Percentiles rank a stretch among this genome's conserved stretches.
phyloP scores from a whole-genome alignment of 1,140 invertebrate species.

The Diploscapter pachys region DNA sequence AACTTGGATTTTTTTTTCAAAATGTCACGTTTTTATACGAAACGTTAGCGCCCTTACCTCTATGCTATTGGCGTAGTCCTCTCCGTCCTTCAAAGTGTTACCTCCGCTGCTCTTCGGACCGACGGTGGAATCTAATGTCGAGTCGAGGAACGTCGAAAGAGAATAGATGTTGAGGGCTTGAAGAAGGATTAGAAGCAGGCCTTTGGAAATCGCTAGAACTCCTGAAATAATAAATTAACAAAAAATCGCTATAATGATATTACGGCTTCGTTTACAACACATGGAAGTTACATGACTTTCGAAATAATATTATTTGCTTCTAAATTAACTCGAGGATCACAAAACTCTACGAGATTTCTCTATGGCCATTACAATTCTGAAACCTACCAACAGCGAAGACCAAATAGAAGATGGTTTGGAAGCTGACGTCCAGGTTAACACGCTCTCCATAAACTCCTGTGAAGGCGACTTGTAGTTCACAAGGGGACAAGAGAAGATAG shows the following conservation, averaged over 20 bases:
- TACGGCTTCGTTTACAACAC: background rate
- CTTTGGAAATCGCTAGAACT: slow-evolving; percentile 45
- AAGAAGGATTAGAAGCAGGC: slow-evolving; percentile 39
- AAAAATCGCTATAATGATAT: slow-evolving; percentile 1
- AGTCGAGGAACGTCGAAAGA: slow-evolving; percentile 50
- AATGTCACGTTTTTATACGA: background rate
- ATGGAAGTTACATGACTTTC: slow-evolving; percentile 3
- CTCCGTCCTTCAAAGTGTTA: background rate
- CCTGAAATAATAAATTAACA: slow-evolving; percentile 42
- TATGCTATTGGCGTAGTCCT: slow-evolving; percentile 22
- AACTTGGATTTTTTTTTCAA: background rate
- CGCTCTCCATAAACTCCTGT: slow-evolving; percentile 26
- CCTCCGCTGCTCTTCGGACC: slow-evolving; percentile 36
- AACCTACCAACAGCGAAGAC: slow-evolving; percentile 46
- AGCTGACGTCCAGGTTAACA: slow-evolving; percentile 33
- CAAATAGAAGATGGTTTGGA: slow-evolving; percentile 52
- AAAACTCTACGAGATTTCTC: slow-evolving; percentile 3
- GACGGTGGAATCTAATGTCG: slow-evolving; percentile 45
- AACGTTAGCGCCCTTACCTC: background rate
- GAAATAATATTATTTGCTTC: slow-evolving; percentile 5
- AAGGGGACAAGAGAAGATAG: slow-evolving; percentile 43
- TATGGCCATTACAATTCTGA: background rate
- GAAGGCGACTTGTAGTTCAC: slow-evolving; percentile 49
- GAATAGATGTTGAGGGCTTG: slow-evolving; percentile 52
- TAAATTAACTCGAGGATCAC: slow-evolving; percentile 1